These are phyloP conservation scores for Channallabes apus DNA, from an alignment of 2,797 vertebrate species.

Conservation along the genomic window DNA sequence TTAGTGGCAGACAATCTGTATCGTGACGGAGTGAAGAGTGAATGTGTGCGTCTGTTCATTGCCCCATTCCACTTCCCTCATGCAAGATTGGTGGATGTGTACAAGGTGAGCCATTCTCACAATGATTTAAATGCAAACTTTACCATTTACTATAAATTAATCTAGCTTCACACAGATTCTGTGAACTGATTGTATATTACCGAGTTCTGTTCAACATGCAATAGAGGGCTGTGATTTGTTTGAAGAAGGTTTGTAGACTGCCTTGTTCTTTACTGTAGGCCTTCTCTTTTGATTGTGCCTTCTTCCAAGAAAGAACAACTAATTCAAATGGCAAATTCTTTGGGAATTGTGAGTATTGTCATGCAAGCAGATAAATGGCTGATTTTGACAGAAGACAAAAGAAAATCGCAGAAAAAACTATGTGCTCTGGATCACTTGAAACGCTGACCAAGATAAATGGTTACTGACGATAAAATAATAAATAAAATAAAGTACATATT, in stretches of 20 bases:
- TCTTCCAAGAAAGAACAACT: not conserved
- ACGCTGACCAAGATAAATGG: not conserved
- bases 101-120: slow-evolving; percentile 80
- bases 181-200: not conserved
- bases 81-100: slow-evolving; percentile 78
- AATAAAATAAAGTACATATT: not conserved
- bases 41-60: slow-evolving; percentile 88
- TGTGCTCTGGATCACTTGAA: not conserved
- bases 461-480: not conserved
- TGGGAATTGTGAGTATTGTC: not conserved
- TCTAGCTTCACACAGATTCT: not conserved
- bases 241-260: not conserved
- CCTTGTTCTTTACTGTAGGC: no score
- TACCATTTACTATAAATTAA: not conserved
- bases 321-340: no score
- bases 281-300: not conserved
- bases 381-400: no score
- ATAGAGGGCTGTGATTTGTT: not conserved
- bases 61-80: slow-evolving; percentile 92
- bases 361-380: not conserved
- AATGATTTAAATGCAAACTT: not conserved
- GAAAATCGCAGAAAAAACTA: not conserved
- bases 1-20: slow-evolving; percentile 88
- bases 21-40: slow-evolving; percentile 84
- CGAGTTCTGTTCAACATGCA: not conserved